phyloP scores from a whole-genome alignment of 2,113 vertebrate species.

The Lynx canadensis region DNA sequence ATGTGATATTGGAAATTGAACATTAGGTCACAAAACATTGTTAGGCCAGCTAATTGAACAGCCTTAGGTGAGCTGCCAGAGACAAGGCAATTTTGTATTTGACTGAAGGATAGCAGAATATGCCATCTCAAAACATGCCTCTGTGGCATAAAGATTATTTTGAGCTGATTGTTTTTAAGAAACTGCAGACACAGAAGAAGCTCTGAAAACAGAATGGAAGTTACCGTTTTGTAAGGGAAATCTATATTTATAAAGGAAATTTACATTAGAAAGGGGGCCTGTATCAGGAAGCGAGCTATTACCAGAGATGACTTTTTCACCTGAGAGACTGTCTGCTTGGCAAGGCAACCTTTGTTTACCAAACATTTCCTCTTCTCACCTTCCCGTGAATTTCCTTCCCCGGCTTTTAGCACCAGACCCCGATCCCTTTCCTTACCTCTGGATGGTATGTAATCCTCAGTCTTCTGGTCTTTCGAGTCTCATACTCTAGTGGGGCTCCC shows the following conservation, averaged over 20 bases:
- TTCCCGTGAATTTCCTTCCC: background rate
- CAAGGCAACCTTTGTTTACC: background rate
- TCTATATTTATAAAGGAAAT: background rate
- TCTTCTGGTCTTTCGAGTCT: background rate
- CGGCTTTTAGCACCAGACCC: background rate
- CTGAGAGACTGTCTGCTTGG: background rate
- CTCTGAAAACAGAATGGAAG: background rate
- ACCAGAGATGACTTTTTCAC: background rate
- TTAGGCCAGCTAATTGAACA: background rate
- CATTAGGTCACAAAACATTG: background rate
- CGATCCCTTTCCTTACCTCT: background rate
- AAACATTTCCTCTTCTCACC: background rate
- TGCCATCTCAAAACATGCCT: background rate
- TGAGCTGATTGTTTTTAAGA: background rate
- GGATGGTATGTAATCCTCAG: background rate
- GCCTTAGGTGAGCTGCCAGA: background rate
- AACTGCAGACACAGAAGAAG: background rate
- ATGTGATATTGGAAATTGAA: background rate
- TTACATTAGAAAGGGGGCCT: background rate
- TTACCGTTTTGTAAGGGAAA: background rate
- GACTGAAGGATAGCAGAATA: background rate
- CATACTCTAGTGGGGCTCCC: too few relatives aligned
- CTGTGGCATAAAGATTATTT: background rate
- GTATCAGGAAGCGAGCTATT: background rate
- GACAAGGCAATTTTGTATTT: background rate